Evolutionary conservation across 2,113 vertebrate species (phyloP), one percentile per base, ranked within the genome.

Genomic region (Podocnemis expansa): DNA sequence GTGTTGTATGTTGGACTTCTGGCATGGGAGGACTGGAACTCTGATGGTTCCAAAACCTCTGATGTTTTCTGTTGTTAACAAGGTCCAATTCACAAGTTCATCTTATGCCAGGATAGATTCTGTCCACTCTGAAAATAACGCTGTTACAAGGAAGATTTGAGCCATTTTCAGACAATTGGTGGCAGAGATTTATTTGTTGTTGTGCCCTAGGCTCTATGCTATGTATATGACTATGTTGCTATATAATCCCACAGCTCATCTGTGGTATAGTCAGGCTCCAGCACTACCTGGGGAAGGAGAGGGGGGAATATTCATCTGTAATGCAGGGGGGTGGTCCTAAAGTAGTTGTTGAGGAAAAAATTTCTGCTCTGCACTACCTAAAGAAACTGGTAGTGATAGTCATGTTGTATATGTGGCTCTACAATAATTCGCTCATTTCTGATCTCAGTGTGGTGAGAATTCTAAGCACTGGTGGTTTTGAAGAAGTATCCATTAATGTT

Each of bases 11-110:
- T 76, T 45, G 12, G 41, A 43, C 70, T 11, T 43, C 41, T 25
- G 43, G 24, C 41, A 45, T 27, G 70, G 27, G 56, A 58, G 49
- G 41, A 75, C 19, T 76, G 73, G 41, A 22, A 45, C 41, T 45
- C 43, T 17, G 49, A 82, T 87, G 94, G 85, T 93, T 87, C 93
- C 97, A 81, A 90, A 95, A 80, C 85, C n/a, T 49, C 47, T n/a
- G n/a, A 70, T 6, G 75, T 51, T 49, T 29, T 55, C 38, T 76
- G 12, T 56, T 51, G 31, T 84, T 17, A 5, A 58, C 79, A 79
- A 52, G 45, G 31, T 80, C 52, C 45, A 21, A 31, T 24, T 52
- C 29, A 51, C 78, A 52, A 80, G 24, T 80, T 54, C 21, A 80
- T 47, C 21, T 52, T 54, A 80, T 34, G 51, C 78, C 31, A 51